A percentile compares a stretch with the other conserved stretches of the same genome.
These are phyloP conservation scores for Poecilia gillii DNA, from an alignment of 2,797 vertebrate species.

Conservation along the genomic window DNA sequence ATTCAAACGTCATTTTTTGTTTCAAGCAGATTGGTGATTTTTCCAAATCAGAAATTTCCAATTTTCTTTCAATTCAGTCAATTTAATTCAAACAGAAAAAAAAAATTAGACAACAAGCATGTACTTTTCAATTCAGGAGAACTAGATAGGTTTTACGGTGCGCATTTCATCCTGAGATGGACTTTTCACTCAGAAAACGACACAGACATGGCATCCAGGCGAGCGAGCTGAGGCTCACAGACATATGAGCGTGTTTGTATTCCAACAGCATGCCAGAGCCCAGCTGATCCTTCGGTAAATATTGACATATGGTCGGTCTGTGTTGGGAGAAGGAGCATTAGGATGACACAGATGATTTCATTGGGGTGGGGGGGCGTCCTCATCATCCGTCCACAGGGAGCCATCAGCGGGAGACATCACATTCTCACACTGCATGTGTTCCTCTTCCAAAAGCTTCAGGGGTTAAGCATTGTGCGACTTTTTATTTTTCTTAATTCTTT, in stretches of 20 bases:
- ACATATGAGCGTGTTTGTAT: constrained; percentile 18
- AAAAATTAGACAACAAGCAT: too few relatives aligned
- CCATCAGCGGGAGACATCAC: constrained; percentile 48
- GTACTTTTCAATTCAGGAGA: too few relatives aligned
- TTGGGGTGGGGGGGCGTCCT: constrained; percentile 16
- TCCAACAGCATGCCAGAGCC: constrained; percentile 55
- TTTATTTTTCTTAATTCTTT: constrained; percentile 32
- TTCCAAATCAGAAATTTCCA: too few relatives aligned
- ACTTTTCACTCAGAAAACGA: constrained; percentile 8
- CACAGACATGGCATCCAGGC: constrained; percentile 35
- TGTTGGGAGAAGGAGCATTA: constrained; percentile 35
- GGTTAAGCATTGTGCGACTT: constrained; percentile 39
- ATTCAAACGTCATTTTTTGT: too few relatives aligned
- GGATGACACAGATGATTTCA: constrained; percentile 31
- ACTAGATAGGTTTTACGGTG: too few relatives aligned
- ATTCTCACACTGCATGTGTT: constrained; percentile 50
- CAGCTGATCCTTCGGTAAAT: constrained; percentile 74
- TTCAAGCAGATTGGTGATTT: not conserved
- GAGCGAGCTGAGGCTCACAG: constrained; percentile 8
- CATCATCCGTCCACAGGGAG: constrained; percentile 37
- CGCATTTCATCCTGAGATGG: not conserved
- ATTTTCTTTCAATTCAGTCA: too few relatives aligned
- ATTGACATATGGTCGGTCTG: constrained; percentile 70
- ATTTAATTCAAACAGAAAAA: too few relatives aligned
- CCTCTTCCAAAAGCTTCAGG: constrained; percentile 26